Base-by-base conservation (phyloP, 2,113 vertebrate species). In the Castor canadensis region DNA sequence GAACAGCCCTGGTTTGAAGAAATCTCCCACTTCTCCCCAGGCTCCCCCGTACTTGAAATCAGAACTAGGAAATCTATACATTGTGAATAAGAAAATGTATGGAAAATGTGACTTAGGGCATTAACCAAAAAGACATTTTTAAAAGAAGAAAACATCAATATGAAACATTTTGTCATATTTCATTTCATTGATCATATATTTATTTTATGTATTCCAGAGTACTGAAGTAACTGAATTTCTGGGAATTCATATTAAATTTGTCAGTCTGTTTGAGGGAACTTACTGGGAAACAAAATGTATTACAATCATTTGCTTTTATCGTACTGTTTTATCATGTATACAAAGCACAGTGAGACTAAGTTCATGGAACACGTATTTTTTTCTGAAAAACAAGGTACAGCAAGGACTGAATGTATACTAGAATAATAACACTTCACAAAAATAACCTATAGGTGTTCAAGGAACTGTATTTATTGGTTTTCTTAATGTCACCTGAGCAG, bases 141-240 rank as follows among this genome's bases (percentile, higher is more conserved):
- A 97, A 98, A 98, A 97, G 97, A 97, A 98, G 97, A 98, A 98
- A 98, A 98, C 97, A 98, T 98, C 98, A 98, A 96, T 98, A 98
- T 98, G 98, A 98, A 98, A 98, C 97, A 98, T 98, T 98, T 98
- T 98, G 98, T 98, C 98, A 98, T 98, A 98, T 98, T 98, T 98
- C 98, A 98, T 98, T 98, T 98, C 98, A 98, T 98, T 98, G 98
- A 98, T 98, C 98, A 98, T 98, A 95, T 98, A 98, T 98, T 98
- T 98, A 97, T 98, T 98, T 98, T 98, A 97, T 98, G 97, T 98
- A 97, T 97, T 98, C 97, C 97, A 98, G 97, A 98, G 96, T 96
- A 3, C 97, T 97, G 96, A 98, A 98, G 96, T 98, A 98, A 98
- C 98, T 97, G 97, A 95, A 90, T 98, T 98, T 98, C 97, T 98